Conservation (phyloP, 2,797 vertebrate species). For the Acanthurus leucopareius region DNA sequence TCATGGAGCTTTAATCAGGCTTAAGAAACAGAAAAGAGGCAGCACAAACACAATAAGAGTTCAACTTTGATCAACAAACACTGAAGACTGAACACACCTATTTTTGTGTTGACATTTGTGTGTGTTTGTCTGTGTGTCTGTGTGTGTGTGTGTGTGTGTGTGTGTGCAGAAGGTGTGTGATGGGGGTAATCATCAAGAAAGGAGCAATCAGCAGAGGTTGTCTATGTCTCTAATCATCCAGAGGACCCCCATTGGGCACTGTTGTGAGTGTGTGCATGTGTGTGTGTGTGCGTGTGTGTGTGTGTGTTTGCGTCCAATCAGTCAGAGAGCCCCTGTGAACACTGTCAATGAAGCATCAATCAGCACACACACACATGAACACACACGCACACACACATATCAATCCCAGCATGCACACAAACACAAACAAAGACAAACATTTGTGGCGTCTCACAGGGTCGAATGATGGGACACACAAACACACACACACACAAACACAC, state of each 20-base stretch:
- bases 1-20: no score
- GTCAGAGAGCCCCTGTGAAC: slow-evolving; percentile 36
- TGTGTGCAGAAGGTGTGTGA: neutral
- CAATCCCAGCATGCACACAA: no score
- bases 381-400: no score
- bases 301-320: slow-evolving; percentile 70
- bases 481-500: neutral
- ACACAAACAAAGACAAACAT: no score
- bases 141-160: neutral
- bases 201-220: slow-evolving; percentile 65
- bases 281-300: neutral
- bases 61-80: slow-evolving; percentile 9
- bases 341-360: slow-evolving; percentile 56
- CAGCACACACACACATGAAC: slow-evolving; percentile 3
- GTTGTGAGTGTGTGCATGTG: neutral
- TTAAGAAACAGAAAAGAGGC: no score
- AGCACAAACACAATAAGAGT: neutral
- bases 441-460: no score
- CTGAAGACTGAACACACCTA: no score
- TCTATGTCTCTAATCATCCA: slow-evolving; percentile 65
- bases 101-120: no score
- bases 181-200: slow-evolving; percentile 62
- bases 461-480: neutral
- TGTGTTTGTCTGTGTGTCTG: neutral
- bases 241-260: slow-evolving; percentile 55